Evolutionary conservation across 2,888 invertebrate species (phyloP).

Genomic region (Acanthosepion esculentum): DNA sequence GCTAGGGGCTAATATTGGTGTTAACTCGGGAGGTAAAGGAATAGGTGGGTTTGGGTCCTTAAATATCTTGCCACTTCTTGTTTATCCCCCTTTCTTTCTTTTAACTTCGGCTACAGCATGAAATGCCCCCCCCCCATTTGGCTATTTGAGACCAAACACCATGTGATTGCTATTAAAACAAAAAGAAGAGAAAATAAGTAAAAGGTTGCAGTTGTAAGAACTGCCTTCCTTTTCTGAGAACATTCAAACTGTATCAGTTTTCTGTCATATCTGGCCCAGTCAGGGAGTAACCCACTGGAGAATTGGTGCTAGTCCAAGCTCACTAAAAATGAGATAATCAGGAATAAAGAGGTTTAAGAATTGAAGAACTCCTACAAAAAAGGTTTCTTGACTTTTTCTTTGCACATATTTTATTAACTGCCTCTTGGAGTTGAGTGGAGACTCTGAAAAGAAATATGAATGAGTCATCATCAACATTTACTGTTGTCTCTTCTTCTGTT

Average conservation of each 20-base stretch:
- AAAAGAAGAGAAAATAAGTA: not conserved
- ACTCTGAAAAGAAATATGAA: too few species aligned
- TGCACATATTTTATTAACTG: too few species aligned
- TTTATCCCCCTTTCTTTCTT: not conserved
- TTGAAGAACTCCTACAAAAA: too few species aligned
- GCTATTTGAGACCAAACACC: not conserved
- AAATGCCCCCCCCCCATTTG: not conserved
- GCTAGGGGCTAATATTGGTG: not conserved
- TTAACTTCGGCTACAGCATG: not conserved
- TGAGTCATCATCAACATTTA: too few species aligned
- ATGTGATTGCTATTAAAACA: not conserved
- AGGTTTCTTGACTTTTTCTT: too few species aligned
- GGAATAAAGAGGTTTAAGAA: too few species aligned
- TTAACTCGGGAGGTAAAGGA: not conserved
- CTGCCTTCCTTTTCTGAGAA: not conserved
- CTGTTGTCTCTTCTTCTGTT: too few species aligned
- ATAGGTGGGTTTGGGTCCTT: not conserved
- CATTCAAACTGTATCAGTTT: not conserved
- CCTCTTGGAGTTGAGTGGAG: too few species aligned
- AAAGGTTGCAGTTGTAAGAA: not conserved
- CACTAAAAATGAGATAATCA: too few species aligned
- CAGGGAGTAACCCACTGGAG: not conserved
- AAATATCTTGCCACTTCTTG: not conserved
- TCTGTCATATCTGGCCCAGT: not conserved
- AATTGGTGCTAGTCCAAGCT: not conserved